Evolutionary conservation across 2,113 vertebrate species (phyloP), one percentile per base, ranked within the genome.

Genomic region (Calypte anna): DNA sequence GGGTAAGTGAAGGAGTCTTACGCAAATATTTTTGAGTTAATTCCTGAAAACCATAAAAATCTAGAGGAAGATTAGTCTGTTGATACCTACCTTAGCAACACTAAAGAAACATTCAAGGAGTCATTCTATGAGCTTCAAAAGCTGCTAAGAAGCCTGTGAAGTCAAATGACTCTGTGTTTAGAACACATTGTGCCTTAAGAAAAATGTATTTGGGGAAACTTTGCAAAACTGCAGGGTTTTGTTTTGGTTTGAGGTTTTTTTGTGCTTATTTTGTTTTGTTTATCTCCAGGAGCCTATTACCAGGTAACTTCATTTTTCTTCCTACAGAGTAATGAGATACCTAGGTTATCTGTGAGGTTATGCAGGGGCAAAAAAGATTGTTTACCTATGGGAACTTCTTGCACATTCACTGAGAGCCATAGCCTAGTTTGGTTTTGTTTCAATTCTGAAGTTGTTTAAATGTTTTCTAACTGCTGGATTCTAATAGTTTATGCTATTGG

Each of bases 1-100:
- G 19, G 31, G 48, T 85, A 88, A 90, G 46, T 79, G 67, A 90
- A 62, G 67, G 67, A 73, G 40, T 69, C 72, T 72, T 85, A 85
- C 28, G 54, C 64, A 84, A 82, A 18, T 38, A 69, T 24, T 75
- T 76, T 55, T 0, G 70, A 72, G 72, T 78, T 48, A 62, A 66
- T 88, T 85, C 44, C 28, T 44, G n/a, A 85, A 64, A 68, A 33
- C 22, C 10, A 9, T 85, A 48, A 58, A 72, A 79, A 79, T 69
- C 14, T 44, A 50, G 36, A 58, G 36, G 36, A 31, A 81, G 31
- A 55, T 81, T 15, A 81, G 19, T 74, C 31, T 86, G 30, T 78
- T 58, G 20, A 36, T 79, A 43, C 7, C 25, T 90, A 8, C 3
- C 6, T 17, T 23, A 67, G 11, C 30, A 54, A 18, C 24, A 18